Conservation (phyloP, 1,140 invertebrate species). For the Sinonovacula constricta region DNA sequence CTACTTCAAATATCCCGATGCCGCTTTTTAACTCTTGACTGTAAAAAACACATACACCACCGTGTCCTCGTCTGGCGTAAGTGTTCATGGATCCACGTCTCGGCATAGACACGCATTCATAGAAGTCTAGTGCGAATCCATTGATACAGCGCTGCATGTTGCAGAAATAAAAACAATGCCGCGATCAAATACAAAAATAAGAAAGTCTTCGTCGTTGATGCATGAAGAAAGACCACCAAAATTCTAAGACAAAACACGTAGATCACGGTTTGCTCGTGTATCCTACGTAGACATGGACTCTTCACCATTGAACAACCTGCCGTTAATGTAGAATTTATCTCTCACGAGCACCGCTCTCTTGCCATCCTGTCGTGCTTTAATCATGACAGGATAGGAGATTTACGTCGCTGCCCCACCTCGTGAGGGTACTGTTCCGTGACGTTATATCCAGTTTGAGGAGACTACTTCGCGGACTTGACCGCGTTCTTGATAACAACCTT, state of each 20-base stretch:
- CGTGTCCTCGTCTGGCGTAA: constrained; percentile 4
- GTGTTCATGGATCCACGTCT: not conserved
- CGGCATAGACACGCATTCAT: not conserved
- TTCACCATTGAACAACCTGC: not conserved
- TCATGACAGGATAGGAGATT: not conserved
- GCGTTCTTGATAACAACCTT: constrained; percentile 7
- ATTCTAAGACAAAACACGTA: constrained; percentile 16
- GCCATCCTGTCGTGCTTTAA: constrained; percentile 1
- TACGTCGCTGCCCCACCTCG: constrained; percentile 7
- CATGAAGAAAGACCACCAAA: not conserved
- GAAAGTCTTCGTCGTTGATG: constrained; percentile 2
- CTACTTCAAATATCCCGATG: no score
- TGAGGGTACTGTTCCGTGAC: constrained; percentile 14
- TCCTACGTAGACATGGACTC: not conserved
- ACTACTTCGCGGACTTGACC: not conserved
- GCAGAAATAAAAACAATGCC: constrained; percentile 7
- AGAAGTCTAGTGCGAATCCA: not conserved
- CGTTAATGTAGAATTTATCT: constrained; percentile 8
- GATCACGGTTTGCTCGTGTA: not conserved
- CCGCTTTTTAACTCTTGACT: not conserved
- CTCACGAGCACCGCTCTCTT: constrained; percentile 5
- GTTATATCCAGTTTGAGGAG: not conserved
- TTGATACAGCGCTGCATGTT: no score
- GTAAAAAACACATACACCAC: constrained; percentile 9
- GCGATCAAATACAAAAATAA: not conserved